Evolutionary conservation across 1,140 invertebrate species (phyloP).

Genomic region (Teleogryllus occipitalis): DNA sequence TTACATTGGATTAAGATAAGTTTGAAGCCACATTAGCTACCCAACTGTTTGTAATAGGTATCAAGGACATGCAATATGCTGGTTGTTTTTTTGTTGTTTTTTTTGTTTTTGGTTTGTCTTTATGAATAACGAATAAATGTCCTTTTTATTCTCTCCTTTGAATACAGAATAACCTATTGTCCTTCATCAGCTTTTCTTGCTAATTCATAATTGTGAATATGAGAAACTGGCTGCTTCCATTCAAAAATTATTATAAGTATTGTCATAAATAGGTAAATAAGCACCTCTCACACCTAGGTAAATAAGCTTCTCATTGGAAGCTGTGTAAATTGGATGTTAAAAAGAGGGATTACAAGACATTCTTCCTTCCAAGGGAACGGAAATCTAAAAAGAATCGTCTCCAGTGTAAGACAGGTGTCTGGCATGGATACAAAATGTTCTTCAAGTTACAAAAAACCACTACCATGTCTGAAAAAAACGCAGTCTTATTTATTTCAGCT

Average conservation of each 20-base stretch:
- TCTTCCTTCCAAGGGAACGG: background rate
- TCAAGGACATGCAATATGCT: background rate
- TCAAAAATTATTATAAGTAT: no score
- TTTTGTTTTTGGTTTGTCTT: background rate
- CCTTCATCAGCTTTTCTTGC: background rate
- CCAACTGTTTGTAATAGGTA: background rate
- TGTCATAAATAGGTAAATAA: no score
- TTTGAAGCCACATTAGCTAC: no score
- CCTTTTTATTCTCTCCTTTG: background rate
- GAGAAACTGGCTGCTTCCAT: no score
- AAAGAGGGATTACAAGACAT: background rate
- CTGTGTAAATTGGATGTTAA: background rate
- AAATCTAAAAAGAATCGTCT: background rate
- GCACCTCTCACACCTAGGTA: no score
- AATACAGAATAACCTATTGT: background rate
- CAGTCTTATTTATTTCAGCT: slow-evolving; percentile 5
- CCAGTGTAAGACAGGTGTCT: background rate
- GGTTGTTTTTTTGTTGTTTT: background rate
- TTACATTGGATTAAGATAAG: no score
- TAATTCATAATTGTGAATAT: no score
- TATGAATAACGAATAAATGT: background rate
- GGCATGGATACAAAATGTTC: no score
- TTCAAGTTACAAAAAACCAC: background rate
- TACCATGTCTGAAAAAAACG: background rate
- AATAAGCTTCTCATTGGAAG: background rate